Base-by-base conservation (phyloP, 2,113 vertebrate genomes). In the Nesogale talazaci region DNA sequence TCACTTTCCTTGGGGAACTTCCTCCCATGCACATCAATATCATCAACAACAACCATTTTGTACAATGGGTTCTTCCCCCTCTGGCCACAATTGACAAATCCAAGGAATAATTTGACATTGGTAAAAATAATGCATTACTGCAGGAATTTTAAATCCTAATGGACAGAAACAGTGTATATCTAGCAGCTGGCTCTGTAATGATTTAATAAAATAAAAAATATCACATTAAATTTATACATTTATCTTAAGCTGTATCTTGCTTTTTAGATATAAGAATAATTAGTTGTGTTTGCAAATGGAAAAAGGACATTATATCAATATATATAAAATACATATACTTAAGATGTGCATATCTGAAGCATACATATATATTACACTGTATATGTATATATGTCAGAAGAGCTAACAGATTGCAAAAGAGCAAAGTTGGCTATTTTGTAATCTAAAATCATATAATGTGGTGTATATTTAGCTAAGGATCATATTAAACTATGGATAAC, bases 321-420 rank as follows among this genome's bases (percentile, higher is more conserved):
- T 77, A 40, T 22, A 61, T 61, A 22, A n/a, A n/a, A 52, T 52
- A 52, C 9, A 52, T 52, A 52, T 52, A 52, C 46, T 8, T 52
- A 12, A 52, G 46, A 52, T 52, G 14, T 52, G 14, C 46, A 52
- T 52, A 5, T 52, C 46, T 52, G 46, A 52, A 52, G 46, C 14
- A 46, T 46, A 52, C 46, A 52, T 12, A 52, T 52, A 52, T 52
- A 11, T 52, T 52, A 52, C 14, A n/a, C n/a, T n/a, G 14, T 52
- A 52, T 12, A 12, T 52, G 14, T 52, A 52, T 52, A 52, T 46
- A 46, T 46, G 42, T 6, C 42, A 78, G 69, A 94, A 70, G 34
- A 84, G 80, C 92, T 92, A 88, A 89, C 84, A 95, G 87, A 94
- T 88, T 81, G 94, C 84, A 94, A 92, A 94, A 88, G 84, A 95